phyloP scores from a whole-genome alignment of 1,140 invertebrate genomes.

The Drosophila takahashii region DNA sequence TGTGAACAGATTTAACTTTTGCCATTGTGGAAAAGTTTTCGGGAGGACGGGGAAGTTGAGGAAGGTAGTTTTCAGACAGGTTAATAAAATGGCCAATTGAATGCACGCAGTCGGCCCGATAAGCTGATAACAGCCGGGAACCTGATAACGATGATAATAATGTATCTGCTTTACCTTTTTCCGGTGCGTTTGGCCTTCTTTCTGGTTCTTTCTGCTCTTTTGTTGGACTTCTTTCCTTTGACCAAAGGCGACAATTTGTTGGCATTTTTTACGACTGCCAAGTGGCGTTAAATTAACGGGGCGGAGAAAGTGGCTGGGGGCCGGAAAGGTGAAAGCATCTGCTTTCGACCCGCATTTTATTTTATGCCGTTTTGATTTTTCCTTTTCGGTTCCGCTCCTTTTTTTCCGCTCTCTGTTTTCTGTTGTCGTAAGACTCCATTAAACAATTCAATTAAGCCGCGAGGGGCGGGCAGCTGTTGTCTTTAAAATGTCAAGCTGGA shows the following conservation, averaged over 20 bases:
- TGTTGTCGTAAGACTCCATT: conserved; percentile 74
- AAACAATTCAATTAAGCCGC: conserved; percentile 79
- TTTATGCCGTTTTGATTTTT: conserved; percentile 80
- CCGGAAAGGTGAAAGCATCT: conserved; percentile 32
- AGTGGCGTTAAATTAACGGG: conserved; percentile 77
- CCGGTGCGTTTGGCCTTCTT: conserved; percentile 17
- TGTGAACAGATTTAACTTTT: conserved; percentile 73
- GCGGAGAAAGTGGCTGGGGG: neutral
- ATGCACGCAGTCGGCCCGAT: conserved; percentile 50
- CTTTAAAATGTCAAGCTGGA: conserved; percentile 75
- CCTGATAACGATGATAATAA: conserved; percentile 61
- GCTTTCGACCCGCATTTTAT: conserved; percentile 72
- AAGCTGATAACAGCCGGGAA: conserved; percentile 60
- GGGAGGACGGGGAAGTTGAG: neutral
- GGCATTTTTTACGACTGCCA: conserved; percentile 71
- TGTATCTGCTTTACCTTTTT: conserved; percentile 59
- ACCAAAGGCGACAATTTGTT: conserved; percentile 76
- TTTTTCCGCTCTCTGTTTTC: conserved; percentile 10
- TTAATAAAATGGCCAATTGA: conserved; percentile 71
- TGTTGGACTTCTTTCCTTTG: conserved; percentile 34
- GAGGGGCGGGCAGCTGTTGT: conserved; percentile 41
- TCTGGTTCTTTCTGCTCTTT: conserved; percentile 17
- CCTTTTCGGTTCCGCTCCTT: conserved; percentile 21
- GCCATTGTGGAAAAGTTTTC: conserved; percentile 57
- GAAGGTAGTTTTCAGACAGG: conserved; percentile 46